Conservation (phyloP, 2,113 vertebrate species). For the Chelonoidis abingdonii region DNA sequence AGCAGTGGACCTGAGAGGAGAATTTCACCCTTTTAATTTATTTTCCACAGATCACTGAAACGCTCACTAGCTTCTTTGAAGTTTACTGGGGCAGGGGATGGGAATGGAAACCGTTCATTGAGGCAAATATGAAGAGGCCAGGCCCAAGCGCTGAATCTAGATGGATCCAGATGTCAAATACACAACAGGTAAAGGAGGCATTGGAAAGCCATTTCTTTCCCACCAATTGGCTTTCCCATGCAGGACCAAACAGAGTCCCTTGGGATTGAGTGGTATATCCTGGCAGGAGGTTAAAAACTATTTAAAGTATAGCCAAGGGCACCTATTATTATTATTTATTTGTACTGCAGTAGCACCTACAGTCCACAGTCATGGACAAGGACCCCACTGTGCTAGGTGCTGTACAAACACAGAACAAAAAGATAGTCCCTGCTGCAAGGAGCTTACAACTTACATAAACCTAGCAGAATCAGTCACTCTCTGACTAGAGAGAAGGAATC, state of each 20-base stretch:
- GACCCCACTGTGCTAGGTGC: neutral
- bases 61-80: neutral
- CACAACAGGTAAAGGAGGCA: neutral
- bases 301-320: neutral
- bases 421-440: neutral
- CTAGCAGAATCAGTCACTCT: rapidly evolving
- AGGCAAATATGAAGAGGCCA: rapidly evolving
- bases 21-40: neutral
- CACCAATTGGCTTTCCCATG: neutral
- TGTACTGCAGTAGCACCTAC: neutral
- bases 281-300: neutral
- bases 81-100: neutral
- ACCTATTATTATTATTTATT: neutral
- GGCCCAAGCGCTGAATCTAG: neutral
- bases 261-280: neutral
- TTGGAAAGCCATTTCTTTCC: neutral
- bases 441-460: rapidly evolving
- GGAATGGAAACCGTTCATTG: neutral
- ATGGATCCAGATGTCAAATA: rapidly evolving
- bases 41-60: neutral
- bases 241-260: neutral
- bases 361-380: neutral
- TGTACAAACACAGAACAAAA: neutral
- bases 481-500: rapidly evolving
- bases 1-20: neutral